These are phyloP conservation scores for Asarcornis scutulata DNA, from an alignment of 2,113 vertebrate species.

Conservation along the genomic window DNA sequence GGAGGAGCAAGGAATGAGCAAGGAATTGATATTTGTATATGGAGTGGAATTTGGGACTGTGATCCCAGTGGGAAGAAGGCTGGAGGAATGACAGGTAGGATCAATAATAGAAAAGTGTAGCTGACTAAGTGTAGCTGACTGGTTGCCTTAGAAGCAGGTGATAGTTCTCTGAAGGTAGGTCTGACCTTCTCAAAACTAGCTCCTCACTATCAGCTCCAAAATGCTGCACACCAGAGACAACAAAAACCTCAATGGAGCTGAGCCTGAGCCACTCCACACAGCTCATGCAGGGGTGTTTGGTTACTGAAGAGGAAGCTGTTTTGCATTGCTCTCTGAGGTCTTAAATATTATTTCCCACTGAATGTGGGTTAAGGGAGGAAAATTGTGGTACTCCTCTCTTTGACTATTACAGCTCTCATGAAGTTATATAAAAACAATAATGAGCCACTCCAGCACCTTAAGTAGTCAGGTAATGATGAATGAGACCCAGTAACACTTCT, in stretches of 20 bases:
- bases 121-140: not conserved
- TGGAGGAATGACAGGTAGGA: not conserved
- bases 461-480: slow-evolving; percentile 31
- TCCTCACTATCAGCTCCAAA: not conserved
- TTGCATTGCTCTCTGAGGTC: not conserved
- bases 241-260: not conserved
- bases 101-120: not conserved
- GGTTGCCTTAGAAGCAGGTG: not conserved
- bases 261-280: accelerated
- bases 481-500: slow-evolving; percentile 18
- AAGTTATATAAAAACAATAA: slow-evolving; percentile 41
- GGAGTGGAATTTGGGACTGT: not conserved
- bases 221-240: not conserved
- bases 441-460: slow-evolving; percentile 38
- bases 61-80: not conserved
- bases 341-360: not conserved
- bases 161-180: not conserved
- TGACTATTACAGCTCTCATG: not conserved
- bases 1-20: not conserved
- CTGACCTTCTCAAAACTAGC: not conserved
- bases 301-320: not conserved
- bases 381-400: not conserved
- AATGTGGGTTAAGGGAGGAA: slow-evolving; percentile 1
- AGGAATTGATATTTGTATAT: not conserved
- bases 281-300: not conserved